Conservation (phyloP, 2,797 vertebrate genomes). For the Rachycentron canadum region DNA sequence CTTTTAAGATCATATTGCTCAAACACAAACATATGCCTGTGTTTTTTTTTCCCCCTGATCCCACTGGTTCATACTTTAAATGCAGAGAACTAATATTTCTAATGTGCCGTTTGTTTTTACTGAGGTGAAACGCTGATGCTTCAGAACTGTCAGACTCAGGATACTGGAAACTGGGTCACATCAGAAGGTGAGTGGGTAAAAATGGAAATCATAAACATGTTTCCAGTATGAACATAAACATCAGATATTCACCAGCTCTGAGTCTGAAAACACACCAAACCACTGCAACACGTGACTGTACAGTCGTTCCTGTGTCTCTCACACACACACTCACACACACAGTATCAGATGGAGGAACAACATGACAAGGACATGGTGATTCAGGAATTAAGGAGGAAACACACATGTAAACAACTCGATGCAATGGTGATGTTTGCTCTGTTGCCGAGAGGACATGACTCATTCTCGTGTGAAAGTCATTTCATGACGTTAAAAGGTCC, state of each 20-base stretch:
- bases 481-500: background rate
- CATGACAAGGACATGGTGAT: conserved; percentile 31
- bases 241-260: background rate
- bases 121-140: too few relatives aligned
- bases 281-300: background rate
- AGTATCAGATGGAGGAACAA: conserved; percentile 9
- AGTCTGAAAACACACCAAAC: conserved; percentile 12
- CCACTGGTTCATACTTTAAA: too few relatives aligned
- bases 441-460: conserved; percentile 12
- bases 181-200: background rate
- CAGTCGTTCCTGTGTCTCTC: background rate
- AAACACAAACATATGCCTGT: too few relatives aligned
- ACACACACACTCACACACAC: background rate
- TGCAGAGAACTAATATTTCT: too few relatives aligned
- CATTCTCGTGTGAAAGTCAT: conserved; percentile 2
- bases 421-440: conserved; percentile 24
- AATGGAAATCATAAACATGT: conserved; percentile 3
- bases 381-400: conserved; percentile 17
- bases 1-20: too few relatives aligned
- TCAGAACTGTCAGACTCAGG: background rate
- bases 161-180: background rate
- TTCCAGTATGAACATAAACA: background rate
- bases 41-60: too few relatives aligned
- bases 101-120: too few relatives aligned
- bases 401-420: conserved; percentile 33